Percentiles rank a stretch among this genome's conserved stretches.
These are phyloP conservation scores for Indicator maculatus DNA, from an alignment of 2,113 vertebrate species.

Conservation along the genomic window DNA sequence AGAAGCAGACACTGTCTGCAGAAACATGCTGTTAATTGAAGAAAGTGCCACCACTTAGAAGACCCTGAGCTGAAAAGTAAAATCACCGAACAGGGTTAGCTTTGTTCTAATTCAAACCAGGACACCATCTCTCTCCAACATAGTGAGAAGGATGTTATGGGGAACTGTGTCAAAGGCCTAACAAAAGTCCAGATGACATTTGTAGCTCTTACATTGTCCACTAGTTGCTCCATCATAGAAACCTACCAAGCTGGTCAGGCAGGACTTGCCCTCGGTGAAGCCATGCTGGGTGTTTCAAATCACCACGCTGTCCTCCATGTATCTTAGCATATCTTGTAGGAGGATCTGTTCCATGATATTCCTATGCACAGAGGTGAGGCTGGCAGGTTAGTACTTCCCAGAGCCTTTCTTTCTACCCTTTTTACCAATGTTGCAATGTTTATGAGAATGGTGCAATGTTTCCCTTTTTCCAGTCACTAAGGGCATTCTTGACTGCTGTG, in stretches of 20 bases:
- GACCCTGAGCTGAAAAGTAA: too few species aligned
- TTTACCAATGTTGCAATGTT: background rate
- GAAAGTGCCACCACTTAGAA: too few species aligned
- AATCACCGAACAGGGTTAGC: too few species aligned
- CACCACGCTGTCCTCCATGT: background rate
- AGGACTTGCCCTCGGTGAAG: too few species aligned
- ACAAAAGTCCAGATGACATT: background rate
- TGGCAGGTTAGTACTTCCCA: background rate
- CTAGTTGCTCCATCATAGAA: background rate
- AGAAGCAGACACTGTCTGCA: too few species aligned
- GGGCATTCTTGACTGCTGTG: background rate
- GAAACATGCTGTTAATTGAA: too few species aligned
- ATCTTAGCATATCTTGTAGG: background rate
- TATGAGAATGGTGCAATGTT: background rate
- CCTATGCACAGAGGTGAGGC: background rate
- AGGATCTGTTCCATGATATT: too few species aligned
- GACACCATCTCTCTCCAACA: background rate
- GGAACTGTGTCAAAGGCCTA: background rate
- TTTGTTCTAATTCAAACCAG: too few species aligned
- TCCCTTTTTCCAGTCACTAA: background rate
- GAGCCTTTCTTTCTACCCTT: background rate
- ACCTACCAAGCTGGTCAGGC: too few species aligned
- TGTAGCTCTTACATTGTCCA: background rate
- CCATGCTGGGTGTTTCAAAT: too few species aligned
- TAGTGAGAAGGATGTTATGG: rapidly evolving